Percentiles rank a stretch among this genome's conserved stretches.
Conservation (phyloP, 2,113 vertebrate genomes). For the Caracal caracal region DNA sequence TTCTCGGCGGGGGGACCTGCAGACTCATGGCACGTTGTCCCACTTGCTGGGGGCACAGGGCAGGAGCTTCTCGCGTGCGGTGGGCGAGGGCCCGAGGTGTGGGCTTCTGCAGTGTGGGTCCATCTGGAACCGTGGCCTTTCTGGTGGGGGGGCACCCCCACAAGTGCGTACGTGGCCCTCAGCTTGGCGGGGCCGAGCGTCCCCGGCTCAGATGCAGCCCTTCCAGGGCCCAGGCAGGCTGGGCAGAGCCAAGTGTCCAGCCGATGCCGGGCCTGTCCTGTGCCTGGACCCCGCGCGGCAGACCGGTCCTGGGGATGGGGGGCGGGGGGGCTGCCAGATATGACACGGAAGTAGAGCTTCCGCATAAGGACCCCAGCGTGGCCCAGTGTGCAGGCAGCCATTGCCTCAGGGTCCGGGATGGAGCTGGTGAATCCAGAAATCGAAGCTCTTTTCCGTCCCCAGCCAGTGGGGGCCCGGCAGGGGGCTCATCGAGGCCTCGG, state of each 20-base stretch:
- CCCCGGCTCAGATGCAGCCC: too few species aligned
- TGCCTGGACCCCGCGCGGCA: rapidly evolving
- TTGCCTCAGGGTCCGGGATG: rapidly evolving
- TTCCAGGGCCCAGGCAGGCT: rapidly evolving
- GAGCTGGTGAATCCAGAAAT: not conserved
- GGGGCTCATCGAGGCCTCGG: not conserved
- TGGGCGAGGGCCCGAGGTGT: rapidly evolving
- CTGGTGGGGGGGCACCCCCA: rapidly evolving
- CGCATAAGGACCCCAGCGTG: rapidly evolving
- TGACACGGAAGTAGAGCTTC: not conserved
- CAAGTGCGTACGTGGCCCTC: rapidly evolving
- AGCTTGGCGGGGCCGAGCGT: rapidly evolving
- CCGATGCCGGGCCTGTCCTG: not conserved
- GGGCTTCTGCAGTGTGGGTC: rapidly evolving
- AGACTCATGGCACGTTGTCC: not conserved
- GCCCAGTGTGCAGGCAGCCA: too few species aligned
- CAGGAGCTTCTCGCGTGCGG: not conserved
- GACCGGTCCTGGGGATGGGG: not conserved
- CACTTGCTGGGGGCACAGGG: too few species aligned
- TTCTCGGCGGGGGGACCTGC: not conserved
- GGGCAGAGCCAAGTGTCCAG: not conserved
- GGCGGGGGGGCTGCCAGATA: rapidly evolving
- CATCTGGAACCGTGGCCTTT: rapidly evolving
- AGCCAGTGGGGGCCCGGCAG: rapidly evolving
- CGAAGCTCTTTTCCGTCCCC: not conserved